These are phyloP conservation scores for Coleophora flavipennella DNA, from an alignment of 2,888 invertebrate genomes.

Conservation along the genomic window DNA sequence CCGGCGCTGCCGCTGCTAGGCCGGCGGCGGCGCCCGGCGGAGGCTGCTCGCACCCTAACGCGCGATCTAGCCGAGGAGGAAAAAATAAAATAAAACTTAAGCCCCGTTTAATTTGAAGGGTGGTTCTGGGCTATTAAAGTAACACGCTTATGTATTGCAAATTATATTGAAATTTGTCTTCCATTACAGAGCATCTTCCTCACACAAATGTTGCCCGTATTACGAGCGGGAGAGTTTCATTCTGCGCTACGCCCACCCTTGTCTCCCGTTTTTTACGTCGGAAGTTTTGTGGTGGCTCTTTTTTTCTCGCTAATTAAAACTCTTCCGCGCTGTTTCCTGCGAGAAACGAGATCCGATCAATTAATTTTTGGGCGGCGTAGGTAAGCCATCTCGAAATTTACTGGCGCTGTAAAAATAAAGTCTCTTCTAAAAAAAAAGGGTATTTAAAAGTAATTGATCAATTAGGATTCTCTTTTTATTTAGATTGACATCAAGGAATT, in stretches of 20 bases:
- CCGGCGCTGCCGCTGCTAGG: conserved; percentile 32
- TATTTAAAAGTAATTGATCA: conserved; percentile 60
- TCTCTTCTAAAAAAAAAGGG: conserved; percentile 42
- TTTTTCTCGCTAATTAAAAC: conserved; percentile 72
- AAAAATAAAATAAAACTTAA: conserved; percentile 73
- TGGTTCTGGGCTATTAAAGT: conserved; percentile 75
- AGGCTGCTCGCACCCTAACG: conserved; percentile 32
- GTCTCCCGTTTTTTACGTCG: conserved; percentile 67
- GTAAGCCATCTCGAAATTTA: conserved; percentile 62
- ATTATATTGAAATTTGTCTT: conserved; percentile 75
- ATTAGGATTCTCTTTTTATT: conserved; percentile 29
- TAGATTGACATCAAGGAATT: conserved; percentile 16
- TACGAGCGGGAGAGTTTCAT: conserved; percentile 69
- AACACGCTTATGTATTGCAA: conserved; percentile 75
- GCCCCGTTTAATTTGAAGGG: conserved; percentile 74
- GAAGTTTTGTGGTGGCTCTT: conserved; percentile 62
- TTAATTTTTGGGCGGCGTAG: conserved; percentile 65
- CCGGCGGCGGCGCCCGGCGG: conserved; percentile 31
- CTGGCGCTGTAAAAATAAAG: conserved; percentile 55
- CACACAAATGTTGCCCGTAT: conserved; percentile 73
- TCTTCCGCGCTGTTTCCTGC: conserved; percentile 71
- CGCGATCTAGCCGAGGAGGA: conserved; percentile 56
- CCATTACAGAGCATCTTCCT: conserved; percentile 71
- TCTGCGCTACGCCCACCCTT: conserved; percentile 65
- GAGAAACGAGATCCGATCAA: conserved; percentile 70